Evolutionary conservation across 2,797 vertebrate species (phyloP).

Genomic region (Takifugu ocellatus): DNA sequence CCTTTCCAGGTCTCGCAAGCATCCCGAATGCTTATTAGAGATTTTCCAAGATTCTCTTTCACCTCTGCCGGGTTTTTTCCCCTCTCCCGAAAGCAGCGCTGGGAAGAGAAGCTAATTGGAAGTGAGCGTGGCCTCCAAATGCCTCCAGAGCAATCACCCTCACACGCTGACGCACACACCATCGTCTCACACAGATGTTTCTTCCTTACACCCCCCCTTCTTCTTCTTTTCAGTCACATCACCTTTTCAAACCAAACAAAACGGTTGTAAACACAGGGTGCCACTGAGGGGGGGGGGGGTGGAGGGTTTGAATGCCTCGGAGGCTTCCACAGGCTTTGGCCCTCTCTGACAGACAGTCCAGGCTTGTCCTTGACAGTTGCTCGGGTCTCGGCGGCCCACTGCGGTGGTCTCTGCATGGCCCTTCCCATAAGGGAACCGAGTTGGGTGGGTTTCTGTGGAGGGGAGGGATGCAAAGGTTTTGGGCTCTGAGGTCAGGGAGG

Average conservation of each 20-base stretch:
- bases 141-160: slow-evolving; percentile 57
- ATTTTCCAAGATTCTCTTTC: slow-evolving; percentile 33
- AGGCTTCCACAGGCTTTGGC: slow-evolving; percentile 69
- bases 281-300: slow-evolving; percentile 65
- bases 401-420: slow-evolving; percentile 65
- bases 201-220: slow-evolving; percentile 21
- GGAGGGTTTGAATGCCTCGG: slow-evolving; percentile 72
- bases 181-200: slow-evolving; percentile 59
- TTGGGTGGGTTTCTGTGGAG: slow-evolving; percentile 40
- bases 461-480: slow-evolving; percentile 46
- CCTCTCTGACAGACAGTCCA: slow-evolving; percentile 66
- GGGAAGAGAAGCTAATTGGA: slow-evolving; percentile 64
- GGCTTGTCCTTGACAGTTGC: slow-evolving; percentile 73
- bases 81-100: slow-evolving; percentile 30
- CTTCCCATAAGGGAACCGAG: slow-evolving; percentile 44
- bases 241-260: slow-evolving; percentile 78
- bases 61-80: slow-evolving; percentile 24
- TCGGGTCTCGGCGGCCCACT: slow-evolving; percentile 52
- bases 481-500: slow-evolving; percentile 1
- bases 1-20: slow-evolving; percentile 27
- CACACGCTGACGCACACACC: slow-evolving; percentile 24
- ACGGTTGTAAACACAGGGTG: slow-evolving; percentile 75
- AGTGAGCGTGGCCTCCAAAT: slow-evolving; percentile 64
- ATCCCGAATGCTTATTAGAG: slow-evolving; percentile 33
- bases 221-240: slow-evolving; percentile 63